Conservation (phyloP, 2,888 invertebrate genomes). For the Lasioglossum malachurum region DNA sequence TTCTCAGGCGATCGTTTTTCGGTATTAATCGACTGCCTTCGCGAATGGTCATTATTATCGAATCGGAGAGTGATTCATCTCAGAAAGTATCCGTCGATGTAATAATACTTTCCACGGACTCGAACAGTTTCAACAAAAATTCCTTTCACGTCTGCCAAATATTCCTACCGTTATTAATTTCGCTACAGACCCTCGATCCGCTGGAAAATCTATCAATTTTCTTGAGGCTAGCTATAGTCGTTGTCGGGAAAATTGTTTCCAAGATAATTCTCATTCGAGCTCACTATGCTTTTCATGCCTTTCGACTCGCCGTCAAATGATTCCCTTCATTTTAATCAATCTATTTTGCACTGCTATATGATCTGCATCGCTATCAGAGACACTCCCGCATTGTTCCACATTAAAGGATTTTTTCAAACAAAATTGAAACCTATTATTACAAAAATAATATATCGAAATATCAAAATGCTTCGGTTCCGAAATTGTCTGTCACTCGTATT, state of each 20-base stretch:
- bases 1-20: not conserved
- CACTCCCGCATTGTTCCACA: not conserved
- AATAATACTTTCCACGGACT: not conserved
- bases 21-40: not conserved
- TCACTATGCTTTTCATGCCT: too few relatives aligned
- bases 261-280: too few relatives aligned
- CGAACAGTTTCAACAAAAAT: not conserved
- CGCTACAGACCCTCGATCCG: not conserved
- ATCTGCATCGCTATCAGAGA: too few relatives aligned
- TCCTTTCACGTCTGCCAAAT: not conserved
- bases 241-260: too few relatives aligned
- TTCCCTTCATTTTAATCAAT: not conserved
- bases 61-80: not conserved
- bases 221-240: too few relatives aligned
- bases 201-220: not conserved
- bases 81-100: not conserved
- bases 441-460: too few relatives aligned
- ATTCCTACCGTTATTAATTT: not conserved
- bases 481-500: not conserved
- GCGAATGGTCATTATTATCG: slow-evolving; percentile 1
- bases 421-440: not conserved
- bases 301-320: not conserved
- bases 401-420: not conserved
- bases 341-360: not conserved
- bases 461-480: not conserved